A percentile compares a stretch with the other conserved stretches of the same genome.
Evolutionary conservation across 2,113 vertebrate species (phyloP).

Genomic region (Tylochromis polylepis): DNA sequence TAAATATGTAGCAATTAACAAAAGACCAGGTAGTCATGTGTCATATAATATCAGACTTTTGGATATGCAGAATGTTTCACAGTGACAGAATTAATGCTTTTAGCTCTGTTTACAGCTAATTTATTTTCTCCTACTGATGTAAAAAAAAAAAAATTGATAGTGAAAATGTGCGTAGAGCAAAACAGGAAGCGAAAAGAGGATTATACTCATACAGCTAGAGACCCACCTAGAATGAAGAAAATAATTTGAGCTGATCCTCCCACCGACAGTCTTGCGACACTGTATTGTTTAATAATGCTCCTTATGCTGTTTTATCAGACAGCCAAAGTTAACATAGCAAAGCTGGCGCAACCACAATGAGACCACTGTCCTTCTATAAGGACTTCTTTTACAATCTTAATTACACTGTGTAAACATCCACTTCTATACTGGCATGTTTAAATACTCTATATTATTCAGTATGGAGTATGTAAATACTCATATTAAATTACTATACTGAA

Average conservation of each 20-base stretch:
- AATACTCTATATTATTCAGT: neutral
- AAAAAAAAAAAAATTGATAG: neutral
- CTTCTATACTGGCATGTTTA: neutral
- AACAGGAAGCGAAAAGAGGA: neutral
- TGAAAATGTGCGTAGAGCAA: neutral
- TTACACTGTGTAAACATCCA: neutral
- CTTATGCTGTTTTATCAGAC: neutral
- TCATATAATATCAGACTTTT: neutral
- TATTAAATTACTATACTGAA: neutral
- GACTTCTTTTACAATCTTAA: neutral
- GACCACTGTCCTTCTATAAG: neutral
- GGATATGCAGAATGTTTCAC: neutral
- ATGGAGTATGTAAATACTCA: neutral
- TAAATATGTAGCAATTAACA: neutral
- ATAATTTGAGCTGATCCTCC: neutral
- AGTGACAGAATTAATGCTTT: neutral
- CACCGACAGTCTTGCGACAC: too few species aligned
- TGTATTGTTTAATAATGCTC: neutral
- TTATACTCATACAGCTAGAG: neutral
- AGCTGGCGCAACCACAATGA: neutral
- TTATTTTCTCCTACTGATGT: neutral
- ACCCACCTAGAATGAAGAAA: neutral
- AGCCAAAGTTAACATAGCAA: neutral
- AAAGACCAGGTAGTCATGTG: neutral
- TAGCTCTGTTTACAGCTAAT: neutral